These are phyloP conservation scores for Sycophila sp. DNA, from an alignment of 1,140 invertebrate genomes.

Conservation along the genomic window DNA sequence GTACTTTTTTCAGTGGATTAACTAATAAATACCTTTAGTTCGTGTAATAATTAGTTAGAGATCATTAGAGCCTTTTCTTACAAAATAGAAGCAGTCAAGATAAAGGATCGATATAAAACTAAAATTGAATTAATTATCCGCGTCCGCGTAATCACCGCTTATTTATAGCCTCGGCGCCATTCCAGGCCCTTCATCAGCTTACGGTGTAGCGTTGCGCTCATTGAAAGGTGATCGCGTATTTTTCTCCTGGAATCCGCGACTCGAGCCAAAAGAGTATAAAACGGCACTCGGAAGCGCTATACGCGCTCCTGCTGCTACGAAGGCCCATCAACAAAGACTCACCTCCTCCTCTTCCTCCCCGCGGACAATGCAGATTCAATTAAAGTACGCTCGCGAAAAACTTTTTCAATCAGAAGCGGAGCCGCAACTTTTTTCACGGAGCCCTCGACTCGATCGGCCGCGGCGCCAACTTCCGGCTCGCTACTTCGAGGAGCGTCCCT, in stretches of 20 bases:
- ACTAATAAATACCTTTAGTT: too few species aligned
- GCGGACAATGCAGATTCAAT: constrained; percentile 51
- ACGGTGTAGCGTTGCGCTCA: not conserved
- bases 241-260: not conserved
- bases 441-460: not conserved
- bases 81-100: too few species aligned
- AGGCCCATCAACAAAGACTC: not conserved
- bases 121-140: too few species aligned
- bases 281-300: not conserved
- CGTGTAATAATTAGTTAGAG: too few species aligned
- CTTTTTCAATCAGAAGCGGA: constrained; percentile 57
- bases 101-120: too few species aligned
- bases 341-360: not conserved
- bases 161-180: too few species aligned
- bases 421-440: not conserved
- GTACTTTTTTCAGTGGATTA: too few species aligned
- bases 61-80: too few species aligned
- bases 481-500: not conserved
- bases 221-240: not conserved
- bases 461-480: not conserved
- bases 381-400: constrained; percentile 50
- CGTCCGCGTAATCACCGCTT: too few species aligned
- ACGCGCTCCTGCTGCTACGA: not conserved
- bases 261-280: not conserved
- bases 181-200: too few species aligned